Conservation (phyloP, 2,113 vertebrate genomes). For the Notiomystis cincta region DNA sequence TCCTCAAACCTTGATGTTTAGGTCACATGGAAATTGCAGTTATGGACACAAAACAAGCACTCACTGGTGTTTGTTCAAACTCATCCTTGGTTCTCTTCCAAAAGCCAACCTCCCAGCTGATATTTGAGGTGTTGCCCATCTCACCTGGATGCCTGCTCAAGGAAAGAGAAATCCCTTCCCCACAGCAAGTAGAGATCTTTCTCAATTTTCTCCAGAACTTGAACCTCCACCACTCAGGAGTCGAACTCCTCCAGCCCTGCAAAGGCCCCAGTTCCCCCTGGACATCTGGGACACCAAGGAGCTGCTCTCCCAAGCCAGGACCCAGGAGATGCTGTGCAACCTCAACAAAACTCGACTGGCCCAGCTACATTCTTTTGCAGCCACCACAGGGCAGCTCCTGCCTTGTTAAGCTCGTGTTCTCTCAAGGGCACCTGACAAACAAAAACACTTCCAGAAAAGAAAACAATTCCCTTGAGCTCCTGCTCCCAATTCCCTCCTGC, state of each 20-base stretch:
- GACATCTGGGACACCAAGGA: background rate
- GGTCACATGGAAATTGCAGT: background rate
- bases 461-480: background rate
- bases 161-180: background rate
- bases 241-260: background rate
- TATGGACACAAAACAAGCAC: conserved; percentile 10
- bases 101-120: background rate
- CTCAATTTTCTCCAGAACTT: background rate
- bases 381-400: background rate
- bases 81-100: background rate
- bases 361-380: background rate
- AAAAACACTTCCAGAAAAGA: background rate
- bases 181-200: background rate
- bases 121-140: background rate
- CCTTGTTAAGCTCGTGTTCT: background rate
- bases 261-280: background rate
- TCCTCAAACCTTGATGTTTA: conserved; percentile 55
- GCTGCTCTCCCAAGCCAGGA: background rate
- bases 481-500: background rate
- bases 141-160: background rate
- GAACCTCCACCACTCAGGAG: background rate
- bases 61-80: background rate
- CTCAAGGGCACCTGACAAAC: background rate
- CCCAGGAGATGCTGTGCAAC: background rate
- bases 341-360: background rate